Evolutionary conservation across 2,113 vertebrate species (phyloP).

Genomic region (Bambusicola thoracicus): DNA sequence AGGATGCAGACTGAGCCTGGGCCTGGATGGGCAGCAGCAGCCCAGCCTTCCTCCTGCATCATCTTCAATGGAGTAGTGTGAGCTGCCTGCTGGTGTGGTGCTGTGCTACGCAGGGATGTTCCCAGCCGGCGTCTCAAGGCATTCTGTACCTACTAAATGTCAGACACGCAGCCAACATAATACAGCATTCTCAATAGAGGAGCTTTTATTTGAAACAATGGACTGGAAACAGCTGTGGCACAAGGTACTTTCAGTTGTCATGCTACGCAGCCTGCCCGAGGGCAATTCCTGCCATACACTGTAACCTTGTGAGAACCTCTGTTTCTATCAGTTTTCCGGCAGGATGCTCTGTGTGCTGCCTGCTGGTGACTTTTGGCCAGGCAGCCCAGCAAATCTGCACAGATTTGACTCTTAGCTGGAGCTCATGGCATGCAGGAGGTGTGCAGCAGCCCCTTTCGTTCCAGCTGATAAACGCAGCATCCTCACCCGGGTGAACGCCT

Average conservation of each 20-base stretch:
- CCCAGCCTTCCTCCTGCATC: not conserved
- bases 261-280: not conserved
- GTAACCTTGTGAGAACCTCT: not conserved
- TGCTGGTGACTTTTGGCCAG: rapidly evolving
- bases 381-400: not conserved
- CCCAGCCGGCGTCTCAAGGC: rapidly evolving
- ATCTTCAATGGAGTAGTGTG: too few relatives aligned
- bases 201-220: not conserved
- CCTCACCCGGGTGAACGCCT: not conserved
- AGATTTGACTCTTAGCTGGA: not conserved
- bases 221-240: not conserved
- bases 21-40: not conserved
- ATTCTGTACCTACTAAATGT: rapidly evolving
- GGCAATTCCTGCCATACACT: rapidly evolving
- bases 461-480: rapidly evolving
- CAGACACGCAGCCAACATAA: rapidly evolving
- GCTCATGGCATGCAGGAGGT: not conserved
- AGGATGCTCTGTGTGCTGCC: rapidly evolving
- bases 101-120: not conserved
- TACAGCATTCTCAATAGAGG: rapidly evolving
- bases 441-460: not conserved
- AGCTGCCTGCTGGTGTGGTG: not conserved
- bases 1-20: too few relatives aligned
- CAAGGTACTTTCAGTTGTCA: not conserved
- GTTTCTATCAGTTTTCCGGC: too few relatives aligned